These are phyloP conservation scores for Brotula barbata DNA, from an alignment of 2,797 vertebrate genomes.

Conservation along the genomic window DNA sequence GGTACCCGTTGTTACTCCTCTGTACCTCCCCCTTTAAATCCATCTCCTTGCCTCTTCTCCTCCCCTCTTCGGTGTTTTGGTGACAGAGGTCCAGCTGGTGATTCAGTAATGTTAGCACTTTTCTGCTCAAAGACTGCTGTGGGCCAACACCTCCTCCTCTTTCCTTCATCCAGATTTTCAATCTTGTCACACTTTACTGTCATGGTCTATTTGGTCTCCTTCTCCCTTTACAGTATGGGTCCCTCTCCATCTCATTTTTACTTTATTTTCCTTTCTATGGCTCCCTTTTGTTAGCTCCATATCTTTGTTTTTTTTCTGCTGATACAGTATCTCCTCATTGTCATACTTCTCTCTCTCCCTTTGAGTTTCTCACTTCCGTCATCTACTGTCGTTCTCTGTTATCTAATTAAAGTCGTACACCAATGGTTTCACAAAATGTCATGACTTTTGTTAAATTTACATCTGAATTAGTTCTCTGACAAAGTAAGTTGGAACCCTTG, in stretches of 20 bases:
- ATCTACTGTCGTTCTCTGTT: too few species aligned
- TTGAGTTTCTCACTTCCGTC: too few species aligned
- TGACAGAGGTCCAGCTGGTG: constrained; percentile 20
- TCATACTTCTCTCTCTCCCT: too few species aligned
- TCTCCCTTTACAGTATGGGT: not conserved
- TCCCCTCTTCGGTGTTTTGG: constrained; percentile 28
- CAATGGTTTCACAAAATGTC: too few species aligned
- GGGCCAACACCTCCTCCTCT: not conserved
- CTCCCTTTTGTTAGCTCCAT: too few species aligned
- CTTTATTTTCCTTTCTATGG: too few species aligned
- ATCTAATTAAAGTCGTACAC: too few species aligned
- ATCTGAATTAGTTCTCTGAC: too few species aligned
- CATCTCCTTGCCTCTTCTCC: constrained; percentile 22
- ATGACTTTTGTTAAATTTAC: too few species aligned
- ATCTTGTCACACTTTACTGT: not conserved
- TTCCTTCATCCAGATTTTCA: not conserved
- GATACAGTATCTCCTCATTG: not conserved
- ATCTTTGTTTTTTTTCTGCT: not conserved
- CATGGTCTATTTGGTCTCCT: not conserved
- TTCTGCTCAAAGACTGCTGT: not conserved
- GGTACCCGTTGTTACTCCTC: constrained; percentile 42
- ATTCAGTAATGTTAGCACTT: constrained; percentile 16
- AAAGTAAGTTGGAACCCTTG: too few species aligned
- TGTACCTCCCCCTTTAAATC: constrained; percentile 17
- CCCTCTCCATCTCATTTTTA: not conserved